Evolutionary conservation across 2,888 invertebrate species (phyloP), one percentile per base, ranked within the genome.

Genomic region (Alviniconcha strummeri): DNA sequence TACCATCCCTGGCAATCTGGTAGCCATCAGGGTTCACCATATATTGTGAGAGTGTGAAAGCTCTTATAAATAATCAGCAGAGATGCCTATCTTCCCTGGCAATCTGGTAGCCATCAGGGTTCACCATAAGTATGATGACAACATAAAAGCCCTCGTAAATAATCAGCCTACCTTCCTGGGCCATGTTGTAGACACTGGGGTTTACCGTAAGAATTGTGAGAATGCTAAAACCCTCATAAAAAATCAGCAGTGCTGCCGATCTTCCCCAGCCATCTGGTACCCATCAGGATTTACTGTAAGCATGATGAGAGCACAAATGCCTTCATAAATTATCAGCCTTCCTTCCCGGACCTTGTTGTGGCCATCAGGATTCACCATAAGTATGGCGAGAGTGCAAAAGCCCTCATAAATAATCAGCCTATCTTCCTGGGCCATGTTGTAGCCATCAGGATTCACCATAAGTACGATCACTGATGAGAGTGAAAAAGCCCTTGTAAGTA

Each of bases 131-230:
- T 36, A 99, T 95, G 80, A 99, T 95, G 93, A 99, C 99, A 83
- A 99, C 96, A 88, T 3, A 36, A 36, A 36, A 36, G 3, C 36
- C 36, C 36, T 36, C 36, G 3, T 36, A 36, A 36, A 36, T 36
- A 36, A 36, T 36, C 36, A 36, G 81, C 88, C 89, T 90, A 83
- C 97, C 97, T 95, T 98, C 97, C 96, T 96, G 89, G 0, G 98
- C 96, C 83, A 95, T 95, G 93, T 97, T 97, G 95, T 96, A 99
- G 19, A 99, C 98, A 94, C 98, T 99, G 0, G 99, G 99, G 94
- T 99, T 99, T 98, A 99, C 98, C 87, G 36, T 97, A 97, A 98
- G 98, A 95, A 99, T 95, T 80, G 99, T 95, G 93, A 99, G 99
- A 83, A 3, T 36, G 36, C 3, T 1, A 36, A 36, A 36, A 3